Base-by-base conservation (phyloP, 1,140 invertebrate species). In the Coenobita brevimanus region DNA sequence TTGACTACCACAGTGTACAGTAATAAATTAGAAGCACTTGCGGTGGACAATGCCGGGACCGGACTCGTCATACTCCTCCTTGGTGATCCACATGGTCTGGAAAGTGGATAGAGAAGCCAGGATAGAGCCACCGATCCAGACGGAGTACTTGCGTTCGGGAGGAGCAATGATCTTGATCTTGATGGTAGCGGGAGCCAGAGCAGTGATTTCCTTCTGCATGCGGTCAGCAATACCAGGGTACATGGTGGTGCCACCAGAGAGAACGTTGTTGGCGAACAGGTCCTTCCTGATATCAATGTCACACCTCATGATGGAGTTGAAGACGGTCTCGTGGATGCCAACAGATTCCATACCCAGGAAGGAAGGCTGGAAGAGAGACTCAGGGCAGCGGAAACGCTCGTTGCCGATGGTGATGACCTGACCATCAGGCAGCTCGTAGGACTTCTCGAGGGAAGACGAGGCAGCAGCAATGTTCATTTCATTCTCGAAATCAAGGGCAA, bases 321-420 rank as follows among this genome's bases (percentile, higher is more conserved):
- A 95, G 30, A 96, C 96, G 91, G 96, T 96, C 92, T 97, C 96
- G 91, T 97, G 96, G 92, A 97, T 96, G 90, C 96, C 96, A 91
- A 94, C 95, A 78, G 96, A 95, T 69, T 94, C 96, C 96, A 96
- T 96, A 92, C 95, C 95, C 96, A 96, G 89, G 94, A 96, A 96
- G 89, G 94, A 95, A 90, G 96, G 96, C 92, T 97, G 96, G 95
- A 97, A 97, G 89, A 97, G 94, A 85, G 96, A 96, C 91, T 97
- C 96, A 13, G 96, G 96, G 92, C 96, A 97, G 92, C 96, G 95
- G 95, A 97, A 97, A 91, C 97, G 94, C 93, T 97, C 96, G 93
- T 97, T 98, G 91, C 97, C 97, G 92, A 98, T 98, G 94, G 97
- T 98, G 94, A 98, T 98, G 91, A 99, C 97, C 93, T 97, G 96